Base-by-base conservation (phyloP, 1,140 invertebrate genomes). In the Rhyzopertha dominica region DNA sequence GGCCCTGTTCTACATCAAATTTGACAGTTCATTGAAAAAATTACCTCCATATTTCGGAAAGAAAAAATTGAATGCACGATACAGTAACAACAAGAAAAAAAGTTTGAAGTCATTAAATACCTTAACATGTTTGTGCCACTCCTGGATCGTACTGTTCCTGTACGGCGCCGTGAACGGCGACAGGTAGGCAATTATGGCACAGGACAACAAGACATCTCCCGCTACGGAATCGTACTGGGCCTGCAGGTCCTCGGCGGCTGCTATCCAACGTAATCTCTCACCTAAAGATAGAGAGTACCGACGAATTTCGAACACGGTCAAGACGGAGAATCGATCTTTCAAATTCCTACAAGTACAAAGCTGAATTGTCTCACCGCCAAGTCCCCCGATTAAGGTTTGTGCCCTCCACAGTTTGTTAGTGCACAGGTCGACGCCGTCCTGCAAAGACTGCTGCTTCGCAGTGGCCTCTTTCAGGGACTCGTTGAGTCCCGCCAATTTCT, bases 151-250 rank as follows among this genome's bases (percentile, higher is more conserved):
- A 3, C 72, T 60, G 9, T 74, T 65, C 49, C 90, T 74, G 40
- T 78, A 76, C 8, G 74, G 74, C 66, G 72, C 75, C 10, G 87
- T 90, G 47, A 93, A 90, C 4, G 90, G 82, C 3, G 87, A 84
- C 9, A 95, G 73, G 67, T 95, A 95, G 2, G 90, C 85, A 35
- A 95, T 90, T n/a, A 93, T 79, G 18, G 85, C 91, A 58, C 89
- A 88, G 0, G 87, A 89, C 31, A 95, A 75, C 8, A 95, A 70
- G 50, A 93, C 85, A 70, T 95, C 90, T 5, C 91, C 89, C 10
- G 85, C 84, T 17, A 32, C 19, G 62, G 85, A 86, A 63, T 91
- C 80, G 55, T 87, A 88, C 39, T 84, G 76, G 3, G 70, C 65
- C 58, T 88, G 84, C 22, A 95, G 71, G 56, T 81, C 77, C 49